Evolutionary conservation across 1,140 invertebrate species (phyloP).

Genomic region (Saccostrea echinata): DNA sequence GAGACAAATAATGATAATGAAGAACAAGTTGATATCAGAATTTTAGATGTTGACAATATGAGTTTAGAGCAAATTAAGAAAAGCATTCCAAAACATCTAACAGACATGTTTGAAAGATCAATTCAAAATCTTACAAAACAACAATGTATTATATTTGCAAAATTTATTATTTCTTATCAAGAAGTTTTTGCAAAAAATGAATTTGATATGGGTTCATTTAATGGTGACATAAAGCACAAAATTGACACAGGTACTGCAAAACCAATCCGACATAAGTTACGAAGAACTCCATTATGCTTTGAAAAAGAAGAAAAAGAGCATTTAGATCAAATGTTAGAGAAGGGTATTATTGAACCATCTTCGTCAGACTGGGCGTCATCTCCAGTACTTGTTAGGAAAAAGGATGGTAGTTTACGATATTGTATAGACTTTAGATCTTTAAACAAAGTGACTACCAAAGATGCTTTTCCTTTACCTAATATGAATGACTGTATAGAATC

Average conservation of each 20-base stretch:
- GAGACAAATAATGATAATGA: too few relatives aligned
- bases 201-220: conserved; percentile 46
- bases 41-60: neutral
- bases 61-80: neutral
- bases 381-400: too few relatives aligned
- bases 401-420: too few relatives aligned
- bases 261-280: conserved; percentile 42
- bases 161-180: conserved; percentile 23
- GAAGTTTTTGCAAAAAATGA: conserved; percentile 43
- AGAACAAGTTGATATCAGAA: neutral
- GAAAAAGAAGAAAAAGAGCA: too few relatives aligned
- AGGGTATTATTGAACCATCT: too few relatives aligned
- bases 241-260: conserved; percentile 42
- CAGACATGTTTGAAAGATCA: neutral
- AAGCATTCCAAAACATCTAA: neutral
- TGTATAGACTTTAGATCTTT: too few relatives aligned
- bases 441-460: conserved; percentile 43
- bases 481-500: conserved; percentile 44
- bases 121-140: neutral
- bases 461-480: conserved; percentile 40
- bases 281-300: conserved; percentile 36
- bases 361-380: too few relatives aligned
- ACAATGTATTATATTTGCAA: neutral
- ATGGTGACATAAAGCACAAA: conserved; percentile 26
- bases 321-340: too few relatives aligned